These are phyloP conservation scores for Phylloscopus whistleri DNA, from an alignment of 2,113 vertebrate species.

Conservation along the genomic window DNA sequence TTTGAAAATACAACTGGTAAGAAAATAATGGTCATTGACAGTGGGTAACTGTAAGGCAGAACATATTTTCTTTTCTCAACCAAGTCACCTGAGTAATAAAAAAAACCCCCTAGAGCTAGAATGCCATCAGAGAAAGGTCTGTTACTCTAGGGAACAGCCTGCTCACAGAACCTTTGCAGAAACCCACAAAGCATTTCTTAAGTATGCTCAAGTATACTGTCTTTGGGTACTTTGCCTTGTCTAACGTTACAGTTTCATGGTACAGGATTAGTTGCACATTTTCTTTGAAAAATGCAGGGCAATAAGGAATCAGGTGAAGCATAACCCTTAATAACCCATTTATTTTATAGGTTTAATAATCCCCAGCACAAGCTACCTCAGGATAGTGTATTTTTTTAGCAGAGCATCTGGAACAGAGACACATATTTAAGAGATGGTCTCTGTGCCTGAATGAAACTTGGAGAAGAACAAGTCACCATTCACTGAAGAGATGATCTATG, in stretches of 20 bases:
- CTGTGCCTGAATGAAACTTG: not conserved
- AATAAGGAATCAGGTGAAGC: not conserved
- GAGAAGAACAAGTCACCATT: not conserved
- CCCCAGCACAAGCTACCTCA: not conserved
- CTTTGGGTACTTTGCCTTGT: not conserved
- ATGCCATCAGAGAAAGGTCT: not conserved
- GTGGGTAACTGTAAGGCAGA: not conserved
- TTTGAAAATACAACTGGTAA: not conserved
- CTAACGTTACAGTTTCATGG: not conserved
- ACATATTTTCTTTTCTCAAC: not conserved
- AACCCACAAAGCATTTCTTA: not conserved
- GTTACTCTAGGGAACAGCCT: not conserved
- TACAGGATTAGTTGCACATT: not conserved
- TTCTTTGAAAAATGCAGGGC: not conserved
- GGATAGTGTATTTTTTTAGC: not conserved
- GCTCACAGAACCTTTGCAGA: not conserved
- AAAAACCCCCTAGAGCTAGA: not conserved
- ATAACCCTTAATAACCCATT: not conserved
- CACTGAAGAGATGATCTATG: not conserved
- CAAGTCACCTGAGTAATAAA: not conserved
- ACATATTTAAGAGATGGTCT: not conserved
- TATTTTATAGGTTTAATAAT: not conserved
- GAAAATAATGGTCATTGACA: not conserved
- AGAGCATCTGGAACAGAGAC: not conserved
- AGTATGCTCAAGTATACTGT: not conserved